Percentiles rank a stretch among this genome's conserved stretches.
phyloP scores from a whole-genome alignment of 2,797 vertebrate species.

The Cephalopachus bancanus region DNA sequence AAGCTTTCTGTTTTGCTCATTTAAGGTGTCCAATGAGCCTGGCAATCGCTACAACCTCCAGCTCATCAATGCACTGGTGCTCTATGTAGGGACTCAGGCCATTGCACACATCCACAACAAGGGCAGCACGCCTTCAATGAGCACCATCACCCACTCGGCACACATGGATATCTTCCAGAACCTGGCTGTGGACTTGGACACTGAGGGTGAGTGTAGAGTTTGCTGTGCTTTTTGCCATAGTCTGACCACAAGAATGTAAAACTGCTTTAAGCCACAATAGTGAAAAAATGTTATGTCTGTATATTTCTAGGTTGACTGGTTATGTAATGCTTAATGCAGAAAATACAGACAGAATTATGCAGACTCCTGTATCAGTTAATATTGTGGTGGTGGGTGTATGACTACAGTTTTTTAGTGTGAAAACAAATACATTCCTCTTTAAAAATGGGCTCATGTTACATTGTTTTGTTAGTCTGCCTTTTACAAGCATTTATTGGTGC shows the following conservation, averaged over 20 bases:
- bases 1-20: constrained; percentile 62
- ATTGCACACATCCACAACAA: constrained; percentile 99
- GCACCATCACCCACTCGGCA: constrained; percentile 99
- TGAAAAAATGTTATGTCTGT: neutral
- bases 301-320: neutral
- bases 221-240: neutral
- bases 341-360: neutral
- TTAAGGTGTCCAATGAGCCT: constrained; percentile 96
- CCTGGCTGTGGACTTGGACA: constrained; percentile 98
- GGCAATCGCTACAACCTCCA: constrained; percentile 99
- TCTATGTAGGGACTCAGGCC: constrained; percentile 99
- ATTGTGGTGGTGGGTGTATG: neutral
- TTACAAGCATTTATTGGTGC: neutral
- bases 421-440: neutral
- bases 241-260: neutral
- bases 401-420: neutral
- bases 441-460: neutral
- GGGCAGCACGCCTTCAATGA: constrained; percentile 99
- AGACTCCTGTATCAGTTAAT: neutral
- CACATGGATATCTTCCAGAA: constrained; percentile 99
- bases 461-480: constrained; percentile 18
- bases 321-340: neutral
- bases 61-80: constrained; percentile 98
- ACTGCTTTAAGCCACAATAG: neutral
- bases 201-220: constrained; percentile 93